Percentiles rank a stretch among this genome's conserved stretches.
Conservation (phyloP, 2,797 vertebrate genomes). For the Sebastes minor region DNA sequence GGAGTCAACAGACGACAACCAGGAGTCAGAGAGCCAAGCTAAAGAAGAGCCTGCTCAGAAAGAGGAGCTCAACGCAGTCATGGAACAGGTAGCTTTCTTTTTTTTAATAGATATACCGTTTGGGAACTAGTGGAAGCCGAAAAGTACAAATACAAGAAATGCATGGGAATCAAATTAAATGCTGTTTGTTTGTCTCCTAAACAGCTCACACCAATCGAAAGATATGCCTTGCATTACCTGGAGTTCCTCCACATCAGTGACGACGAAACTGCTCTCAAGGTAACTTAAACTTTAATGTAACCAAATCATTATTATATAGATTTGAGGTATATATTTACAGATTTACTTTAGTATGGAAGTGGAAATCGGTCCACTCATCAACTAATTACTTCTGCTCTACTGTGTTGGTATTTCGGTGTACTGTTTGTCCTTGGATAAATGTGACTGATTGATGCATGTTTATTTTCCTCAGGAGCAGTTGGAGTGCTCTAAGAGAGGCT, state of each 20-base stretch:
- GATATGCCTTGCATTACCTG: constrained; percentile 92
- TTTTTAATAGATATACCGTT: background rate
- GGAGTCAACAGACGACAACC: constrained; percentile 48
- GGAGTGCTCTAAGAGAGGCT: constrained; percentile 85
- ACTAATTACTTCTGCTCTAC: background rate
- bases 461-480: constrained; percentile 76
- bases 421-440: background rate
- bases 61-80: constrained; percentile 89
- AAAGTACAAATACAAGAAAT: background rate
- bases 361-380: background rate
- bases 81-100: constrained; percentile 85
- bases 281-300: constrained; percentile 55
- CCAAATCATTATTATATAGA: background rate
- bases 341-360: background rate
- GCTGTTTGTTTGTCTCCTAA: background rate
- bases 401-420: background rate
- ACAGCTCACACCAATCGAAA: constrained; percentile 94
- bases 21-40: constrained; percentile 62
- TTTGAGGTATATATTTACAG: background rate
- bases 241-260: constrained; percentile 88
- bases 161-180: background rate
- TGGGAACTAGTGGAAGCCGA: background rate
- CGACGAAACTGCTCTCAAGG: constrained; percentile 84
- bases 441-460: background rate
- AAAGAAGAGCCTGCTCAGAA: constrained; percentile 82